phyloP scores from a whole-genome alignment of 92 coral and sea anemone genomes.

The Anthopleura xanthogrammica region DNA sequence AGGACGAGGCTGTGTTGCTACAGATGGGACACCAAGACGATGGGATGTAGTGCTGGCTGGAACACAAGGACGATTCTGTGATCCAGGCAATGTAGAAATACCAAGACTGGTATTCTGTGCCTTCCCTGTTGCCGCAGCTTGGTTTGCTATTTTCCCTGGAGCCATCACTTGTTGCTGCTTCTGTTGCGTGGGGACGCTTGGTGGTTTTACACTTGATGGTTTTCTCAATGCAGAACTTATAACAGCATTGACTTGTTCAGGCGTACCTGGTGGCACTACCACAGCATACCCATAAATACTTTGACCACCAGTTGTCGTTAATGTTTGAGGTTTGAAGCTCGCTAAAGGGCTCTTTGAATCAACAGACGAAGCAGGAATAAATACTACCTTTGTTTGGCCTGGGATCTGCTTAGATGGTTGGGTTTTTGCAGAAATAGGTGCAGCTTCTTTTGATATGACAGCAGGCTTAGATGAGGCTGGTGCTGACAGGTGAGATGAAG shows the following conservation, averaged over 20 bases:
- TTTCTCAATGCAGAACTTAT: slow-evolving; percentile 25
- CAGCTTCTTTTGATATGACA: slow-evolving; percentile 5
- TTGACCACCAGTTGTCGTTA: slow-evolving; percentile 27
- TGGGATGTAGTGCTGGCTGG: neutral
- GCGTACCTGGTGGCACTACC: slow-evolving; percentile 36
- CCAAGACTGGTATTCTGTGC: neutral
- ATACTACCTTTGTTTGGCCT: slow-evolving; percentile 28
- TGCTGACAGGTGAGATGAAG: neutral
- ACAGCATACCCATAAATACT: slow-evolving; percentile 41
- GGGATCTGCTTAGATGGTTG: slow-evolving; percentile 11
- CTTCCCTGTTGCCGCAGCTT: neutral
- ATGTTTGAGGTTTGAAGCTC: slow-evolving; percentile 26
- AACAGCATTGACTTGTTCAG: slow-evolving; percentile 24
- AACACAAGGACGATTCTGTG: slow-evolving; percentile 6
- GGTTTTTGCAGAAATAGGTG: neutral
- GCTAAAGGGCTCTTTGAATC: slow-evolving; percentile 44
- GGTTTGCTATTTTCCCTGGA: neutral
- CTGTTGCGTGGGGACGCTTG: neutral
- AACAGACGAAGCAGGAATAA: slow-evolving; percentile 43
- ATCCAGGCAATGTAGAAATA: neutral
- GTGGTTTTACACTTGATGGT: slow-evolving; percentile 3
- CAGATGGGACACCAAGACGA: neutral
- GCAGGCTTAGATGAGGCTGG: neutral
- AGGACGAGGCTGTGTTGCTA: neutral
- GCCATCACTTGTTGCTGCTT: neutral